Evolutionary conservation across 2,113 vertebrate genomes (phyloP), one percentile per base, ranked within the genome.

Genomic region (Erpornis zantholeuca): DNA sequence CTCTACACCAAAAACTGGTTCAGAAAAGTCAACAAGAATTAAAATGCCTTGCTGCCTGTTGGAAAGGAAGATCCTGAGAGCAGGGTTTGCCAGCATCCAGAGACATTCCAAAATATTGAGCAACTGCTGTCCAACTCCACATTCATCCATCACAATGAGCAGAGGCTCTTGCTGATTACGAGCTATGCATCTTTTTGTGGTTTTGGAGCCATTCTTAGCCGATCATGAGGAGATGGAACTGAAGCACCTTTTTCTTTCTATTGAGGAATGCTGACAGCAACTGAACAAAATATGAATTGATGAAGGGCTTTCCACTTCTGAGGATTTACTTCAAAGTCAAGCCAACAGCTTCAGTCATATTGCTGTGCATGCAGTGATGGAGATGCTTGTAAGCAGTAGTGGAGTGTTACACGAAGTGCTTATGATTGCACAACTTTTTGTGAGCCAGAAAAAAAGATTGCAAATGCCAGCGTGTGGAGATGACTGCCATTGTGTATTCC

Each of bases 401-500:
- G 73, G 60, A 92, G 36, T 77, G 35, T 49, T 38, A 72, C 73
- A 40, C 52, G 88, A 69, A 92, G 20, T 92, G 75, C 50, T 73
- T 90, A 24, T 76, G 63, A 90, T 38, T 24, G 68, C 66, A 66
- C 23, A 45, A 61, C 5, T 54, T 88, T 85, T 59, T 83, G 42
- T 63, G 79, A 96, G 79, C 83, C 92, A 95, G 84, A 61, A 92
- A 81, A 76, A 84, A 7, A 60, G 15, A 78, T 29, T 92, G 59
- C 42, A 88, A 86, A 61, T 77, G 66, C 70, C 72, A 42, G 19
- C 42, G 33, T 27, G 33, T 57, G 92, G 61, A 87, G 23, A 80
- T 78, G 45, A 50, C 59, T 85, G 31, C 28, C 40, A 18, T 18
- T 87, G 57, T 15, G 3, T 63, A 63, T 82, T 78, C 63, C 89